Conservation (phyloP, 2,113 vertebrate genomes). For the Silurus glanis region DNA sequence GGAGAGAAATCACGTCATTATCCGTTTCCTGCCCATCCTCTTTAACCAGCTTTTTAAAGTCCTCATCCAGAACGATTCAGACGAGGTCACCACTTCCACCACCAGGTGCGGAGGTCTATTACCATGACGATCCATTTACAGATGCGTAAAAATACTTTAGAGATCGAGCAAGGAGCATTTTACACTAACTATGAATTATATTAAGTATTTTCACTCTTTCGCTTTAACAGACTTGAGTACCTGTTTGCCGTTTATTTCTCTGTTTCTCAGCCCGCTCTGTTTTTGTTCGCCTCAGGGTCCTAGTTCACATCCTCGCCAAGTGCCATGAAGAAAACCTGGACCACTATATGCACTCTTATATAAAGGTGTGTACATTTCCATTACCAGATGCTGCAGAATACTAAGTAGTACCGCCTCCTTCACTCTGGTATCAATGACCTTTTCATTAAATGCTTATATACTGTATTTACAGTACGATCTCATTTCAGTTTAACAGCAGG, state of each 20-base stretch:
- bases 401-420: background rate
- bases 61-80: slow-evolving; percentile 85
- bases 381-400: background rate
- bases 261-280: slow-evolving; percentile 23
- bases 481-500: slow-evolving; percentile 2
- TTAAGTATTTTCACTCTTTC: background rate
- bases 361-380: slow-evolving; percentile 74
- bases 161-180: background rate
- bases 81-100: slow-evolving; percentile 83
- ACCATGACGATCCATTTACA: background rate
- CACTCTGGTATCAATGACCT: background rate
- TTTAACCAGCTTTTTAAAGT: slow-evolving; percentile 95
- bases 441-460: background rate
- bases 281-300: slow-evolving; percentile 74
- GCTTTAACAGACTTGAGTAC: background rate
- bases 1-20: slow-evolving; percentile 90
- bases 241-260: background rate
- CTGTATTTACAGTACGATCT: background rate
- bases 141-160: background rate
- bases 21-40: slow-evolving; percentile 93
- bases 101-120: slow-evolving; percentile 80
- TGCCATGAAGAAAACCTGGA: slow-evolving; percentile 93
- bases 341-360: slow-evolving; percentile 86
- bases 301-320: slow-evolving; percentile 89
- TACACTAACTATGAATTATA: background rate